Evolutionary conservation across 64 coral and sea anemone genomes (phyloP).

Genomic region (Dendrophyllia cribrosa): DNA sequence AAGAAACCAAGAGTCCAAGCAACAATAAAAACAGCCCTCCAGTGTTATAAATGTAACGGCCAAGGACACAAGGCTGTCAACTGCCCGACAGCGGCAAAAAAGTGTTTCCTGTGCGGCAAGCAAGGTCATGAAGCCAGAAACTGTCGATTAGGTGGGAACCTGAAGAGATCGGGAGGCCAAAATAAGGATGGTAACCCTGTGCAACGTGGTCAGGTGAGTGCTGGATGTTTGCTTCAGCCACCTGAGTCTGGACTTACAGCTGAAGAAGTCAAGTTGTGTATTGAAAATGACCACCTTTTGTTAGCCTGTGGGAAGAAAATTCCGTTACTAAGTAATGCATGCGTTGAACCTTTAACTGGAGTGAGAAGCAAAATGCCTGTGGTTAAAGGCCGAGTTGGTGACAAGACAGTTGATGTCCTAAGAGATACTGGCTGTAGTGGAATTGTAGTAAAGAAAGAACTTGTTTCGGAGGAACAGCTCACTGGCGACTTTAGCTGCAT

Average conservation of each 20-base stretch:
- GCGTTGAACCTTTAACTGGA: too few relatives aligned
- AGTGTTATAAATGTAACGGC: background rate
- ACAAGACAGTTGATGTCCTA: too few relatives aligned
- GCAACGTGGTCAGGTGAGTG: constrained; percentile 13
- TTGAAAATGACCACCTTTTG: background rate
- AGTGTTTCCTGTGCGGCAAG: constrained; percentile 11
- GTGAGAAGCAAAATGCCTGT: too few relatives aligned
- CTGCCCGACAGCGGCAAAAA: background rate
- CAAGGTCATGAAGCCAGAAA: constrained; percentile 52
- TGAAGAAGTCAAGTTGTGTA: background rate
- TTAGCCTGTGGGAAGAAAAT: too few relatives aligned
- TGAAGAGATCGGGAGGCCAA: background rate
- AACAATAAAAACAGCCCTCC: background rate
- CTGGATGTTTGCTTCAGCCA: constrained; percentile 28
- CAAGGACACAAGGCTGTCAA: constrained; percentile 23
- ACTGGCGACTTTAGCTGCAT: background rate
- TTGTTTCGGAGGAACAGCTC: constrained; percentile 12
- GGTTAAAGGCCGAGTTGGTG: too few relatives aligned
- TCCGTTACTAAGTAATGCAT: too few relatives aligned
- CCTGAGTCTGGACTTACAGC: background rate
- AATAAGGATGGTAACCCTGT: constrained; percentile 13
- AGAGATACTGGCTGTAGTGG: constrained; percentile 73
- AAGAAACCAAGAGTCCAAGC: background rate
- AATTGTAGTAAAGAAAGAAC: constrained; percentile 23
- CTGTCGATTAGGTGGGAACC: constrained; percentile 2